A percentile compares a stretch with the other conserved stretches of the same genome.
These are phyloP conservation scores for Ceyx melanurus DNA, from an alignment of 2,113 vertebrate species.

Conservation along the genomic window DNA sequence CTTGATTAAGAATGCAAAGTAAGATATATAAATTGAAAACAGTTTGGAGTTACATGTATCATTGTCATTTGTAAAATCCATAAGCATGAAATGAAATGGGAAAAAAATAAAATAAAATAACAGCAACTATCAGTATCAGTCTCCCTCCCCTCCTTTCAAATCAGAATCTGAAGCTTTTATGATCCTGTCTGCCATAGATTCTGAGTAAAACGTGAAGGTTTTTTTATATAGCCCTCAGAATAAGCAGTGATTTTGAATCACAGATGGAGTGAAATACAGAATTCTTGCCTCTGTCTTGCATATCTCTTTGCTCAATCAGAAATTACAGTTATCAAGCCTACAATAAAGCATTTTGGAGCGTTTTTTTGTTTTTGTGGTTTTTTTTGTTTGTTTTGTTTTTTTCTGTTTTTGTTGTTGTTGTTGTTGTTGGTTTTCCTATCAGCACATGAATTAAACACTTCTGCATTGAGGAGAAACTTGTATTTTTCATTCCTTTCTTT, in stretches of 20 bases:
- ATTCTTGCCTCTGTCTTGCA: slow-evolving; percentile 38
- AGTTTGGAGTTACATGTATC: not conserved
- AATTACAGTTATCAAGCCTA: not conserved
- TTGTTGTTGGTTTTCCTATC: not conserved
- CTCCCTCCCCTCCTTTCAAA: not conserved
- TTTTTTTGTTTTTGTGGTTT: no score
- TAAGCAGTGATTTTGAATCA: not conserved
- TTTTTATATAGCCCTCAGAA: not conserved
- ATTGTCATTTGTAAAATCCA: not conserved
- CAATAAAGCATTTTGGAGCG: not conserved
- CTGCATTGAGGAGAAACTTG: not conserved
- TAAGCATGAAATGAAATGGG: not conserved
- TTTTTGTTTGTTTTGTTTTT: no score
- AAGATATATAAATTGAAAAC: not conserved
- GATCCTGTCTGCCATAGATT: not conserved
- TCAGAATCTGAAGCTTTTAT: not conserved
- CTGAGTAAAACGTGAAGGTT: not conserved
- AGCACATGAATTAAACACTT: not conserved
- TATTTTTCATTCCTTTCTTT: not conserved
- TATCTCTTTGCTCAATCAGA: slow-evolving; percentile 45
- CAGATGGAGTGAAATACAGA: slow-evolving; percentile 42
- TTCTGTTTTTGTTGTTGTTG: no score
- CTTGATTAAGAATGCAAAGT: not conserved
- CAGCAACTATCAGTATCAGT: not conserved
- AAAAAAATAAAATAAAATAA: not conserved